Evolutionary conservation across 2,888 invertebrate genomes (phyloP), one percentile per base, ranked within the genome.

Genomic region (Mythimna lalbum): DNA sequence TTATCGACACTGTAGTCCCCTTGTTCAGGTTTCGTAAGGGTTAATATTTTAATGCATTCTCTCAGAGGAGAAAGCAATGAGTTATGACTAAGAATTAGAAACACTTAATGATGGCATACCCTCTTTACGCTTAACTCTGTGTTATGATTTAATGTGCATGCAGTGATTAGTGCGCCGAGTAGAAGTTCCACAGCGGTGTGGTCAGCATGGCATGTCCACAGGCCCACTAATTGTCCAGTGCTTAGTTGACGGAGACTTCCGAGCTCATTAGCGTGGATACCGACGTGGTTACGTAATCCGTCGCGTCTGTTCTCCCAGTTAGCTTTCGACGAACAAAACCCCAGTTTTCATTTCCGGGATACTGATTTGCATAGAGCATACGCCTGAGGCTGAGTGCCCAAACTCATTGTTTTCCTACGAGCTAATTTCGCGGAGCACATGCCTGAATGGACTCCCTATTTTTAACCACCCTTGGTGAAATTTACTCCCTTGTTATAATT

Each of bases 1-100:
- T 92, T 88, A 93, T 90, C 86, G 86, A 79, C 86, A 84, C 85
- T 86, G 82, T 87, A 85, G 83, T 82, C 73, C 78, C 83, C 84
- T 85, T 86, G 85, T 87, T 86, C 86, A 86, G 86, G 80, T 80
- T 84, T 86, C 75, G 85, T 82, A 82, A 78, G 85, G 86, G 84
- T 81, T 85, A n/a, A 81, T 79, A 78, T 81, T 86, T 78, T 82
- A 81, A 84, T 83, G 77, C 69, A 73, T 56, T 73, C 72, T 80
- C 75, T 77, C 74, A 81, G 75, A 75, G 74, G 81, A 82, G 78
- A 84, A 73, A 80, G 79, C 74, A 66, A 80, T 83, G 79, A 83
- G 78, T 79, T 75, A 83, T 83, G 67, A 61, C 74, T 69, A 70
- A 72, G 74, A 71, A 64, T 80, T 74, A 72, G 69, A 70, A 73